These are phyloP conservation scores for Plemyria rubiginata DNA, from an alignment of 2,888 invertebrate species.

Conservation along the genomic window DNA sequence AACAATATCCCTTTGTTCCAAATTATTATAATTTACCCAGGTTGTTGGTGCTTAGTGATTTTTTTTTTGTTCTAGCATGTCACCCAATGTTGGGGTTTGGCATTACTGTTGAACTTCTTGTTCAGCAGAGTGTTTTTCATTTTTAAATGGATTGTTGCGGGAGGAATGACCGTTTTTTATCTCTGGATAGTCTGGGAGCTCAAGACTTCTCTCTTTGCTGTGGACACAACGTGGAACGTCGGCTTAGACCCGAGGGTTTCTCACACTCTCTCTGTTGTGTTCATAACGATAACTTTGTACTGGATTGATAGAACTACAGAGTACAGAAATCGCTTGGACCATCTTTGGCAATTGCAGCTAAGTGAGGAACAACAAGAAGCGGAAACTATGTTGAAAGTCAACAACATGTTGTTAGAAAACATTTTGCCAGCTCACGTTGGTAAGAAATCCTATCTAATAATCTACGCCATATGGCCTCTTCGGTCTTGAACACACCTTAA, in stretches of 20 bases:
- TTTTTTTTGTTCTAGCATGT: slow-evolving; percentile 87
- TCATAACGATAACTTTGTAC: slow-evolving; percentile 91
- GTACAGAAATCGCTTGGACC: slow-evolving; percentile 94
- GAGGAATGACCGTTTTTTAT: slow-evolving; percentile 87
- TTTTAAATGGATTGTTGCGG: slow-evolving; percentile 90
- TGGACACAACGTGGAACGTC: slow-evolving; percentile 89
- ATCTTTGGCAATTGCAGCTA: slow-evolving; percentile 87
- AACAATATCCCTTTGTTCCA: not conserved
- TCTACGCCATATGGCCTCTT: too few species aligned
- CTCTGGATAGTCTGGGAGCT: slow-evolving; percentile 88
- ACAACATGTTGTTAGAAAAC: slow-evolving; percentile 95
- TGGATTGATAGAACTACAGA: slow-evolving; percentile 95
- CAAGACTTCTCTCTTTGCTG: slow-evolving; percentile 82
- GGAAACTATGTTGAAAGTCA: slow-evolving; percentile 93
- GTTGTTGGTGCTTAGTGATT: not conserved
- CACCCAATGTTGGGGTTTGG: slow-evolving; percentile 88
- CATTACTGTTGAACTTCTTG: slow-evolving; percentile 89
- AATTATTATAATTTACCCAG: not conserved
- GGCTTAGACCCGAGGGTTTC: slow-evolving; percentile 88
- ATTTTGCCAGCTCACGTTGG: slow-evolving; percentile 97
- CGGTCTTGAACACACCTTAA: too few species aligned
- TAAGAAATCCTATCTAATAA: slow-evolving; percentile 63
- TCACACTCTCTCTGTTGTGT: slow-evolving; percentile 89
- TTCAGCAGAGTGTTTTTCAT: slow-evolving; percentile 94
- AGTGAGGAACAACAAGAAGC: slow-evolving; percentile 94